Evolutionary conservation across 2,797 vertebrate species (phyloP).

Genomic region (Gallinago stenura): DNA sequence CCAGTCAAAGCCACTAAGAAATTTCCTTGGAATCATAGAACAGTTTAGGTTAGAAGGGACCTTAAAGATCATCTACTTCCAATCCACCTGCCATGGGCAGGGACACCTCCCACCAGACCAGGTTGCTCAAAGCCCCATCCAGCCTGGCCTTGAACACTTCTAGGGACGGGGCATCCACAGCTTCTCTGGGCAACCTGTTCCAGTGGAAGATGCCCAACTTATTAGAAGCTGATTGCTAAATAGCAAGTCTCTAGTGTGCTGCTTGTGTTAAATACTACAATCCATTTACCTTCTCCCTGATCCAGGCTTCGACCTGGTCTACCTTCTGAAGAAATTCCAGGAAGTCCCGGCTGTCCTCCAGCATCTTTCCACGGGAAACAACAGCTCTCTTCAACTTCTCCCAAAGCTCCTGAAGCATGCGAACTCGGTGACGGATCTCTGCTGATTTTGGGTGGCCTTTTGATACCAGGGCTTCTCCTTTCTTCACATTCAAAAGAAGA

Average conservation of each 20-base stretch:
- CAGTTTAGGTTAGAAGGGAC: too few species aligned
- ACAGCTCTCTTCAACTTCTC: conserved; percentile 83
- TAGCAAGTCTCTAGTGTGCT: neutral
- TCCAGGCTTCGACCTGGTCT: conserved; percentile 91
- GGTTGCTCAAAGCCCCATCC: too few species aligned
- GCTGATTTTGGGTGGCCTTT: conserved; percentile 75
- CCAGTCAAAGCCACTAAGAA: neutral
- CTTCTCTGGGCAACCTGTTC: too few species aligned
- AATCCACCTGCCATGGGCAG: too few species aligned
- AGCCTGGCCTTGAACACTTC: too few species aligned
- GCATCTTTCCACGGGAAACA: conserved; percentile 80
- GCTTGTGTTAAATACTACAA: neutral
- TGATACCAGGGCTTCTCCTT: conserved; percentile 82
- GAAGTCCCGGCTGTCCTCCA: conserved; percentile 86
- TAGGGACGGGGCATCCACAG: too few species aligned
- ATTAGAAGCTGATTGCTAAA: neutral
- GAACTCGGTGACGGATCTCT: conserved; percentile 77
- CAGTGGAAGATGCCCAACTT: neutral
- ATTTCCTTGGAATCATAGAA: neutral
- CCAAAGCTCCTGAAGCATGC: conserved; percentile 82
- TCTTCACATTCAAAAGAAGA: conserved; percentile 71
- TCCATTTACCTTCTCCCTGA: conserved; percentile 86
- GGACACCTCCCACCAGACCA: too few species aligned
- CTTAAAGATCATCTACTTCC: too few species aligned
- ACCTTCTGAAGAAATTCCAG: conserved; percentile 91